A percentile compares a stretch with the other conserved stretches of the same genome.
phyloP scores from a whole-genome alignment of 2,888 invertebrate genomes.

The Tenthredo mesomela region DNA sequence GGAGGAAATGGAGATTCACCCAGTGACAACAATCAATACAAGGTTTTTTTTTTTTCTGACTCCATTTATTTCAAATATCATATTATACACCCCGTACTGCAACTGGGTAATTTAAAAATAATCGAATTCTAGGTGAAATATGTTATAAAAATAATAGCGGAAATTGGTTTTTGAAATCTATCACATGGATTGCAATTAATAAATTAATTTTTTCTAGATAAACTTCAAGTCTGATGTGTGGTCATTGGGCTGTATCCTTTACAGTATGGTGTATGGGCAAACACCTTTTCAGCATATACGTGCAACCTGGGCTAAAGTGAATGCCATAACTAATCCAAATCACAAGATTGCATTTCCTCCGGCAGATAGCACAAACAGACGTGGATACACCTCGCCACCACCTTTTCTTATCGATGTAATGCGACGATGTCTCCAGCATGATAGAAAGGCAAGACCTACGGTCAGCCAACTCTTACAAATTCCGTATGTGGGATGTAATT shows the following conservation, averaged over 20 bases:
- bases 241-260: slow-evolving; percentile 98
- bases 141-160: background rate
- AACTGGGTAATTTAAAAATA: background rate
- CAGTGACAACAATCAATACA: slow-evolving; percentile 68
- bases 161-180: background rate
- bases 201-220: slow-evolving; percentile 80
- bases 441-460: slow-evolving; percentile 86
- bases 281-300: slow-evolving; percentile 94
- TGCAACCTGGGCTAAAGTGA: slow-evolving; percentile 86
- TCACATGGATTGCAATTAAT: background rate
- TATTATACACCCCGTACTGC: background rate
- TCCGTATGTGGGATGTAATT: slow-evolving; percentile 72
- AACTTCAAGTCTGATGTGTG: slow-evolving; percentile 97
- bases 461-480: slow-evolving; percentile 86
- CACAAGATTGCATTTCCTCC: slow-evolving; percentile 87
- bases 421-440: slow-evolving; percentile 86
- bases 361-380: slow-evolving; percentile 57
- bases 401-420: slow-evolving; percentile 83
- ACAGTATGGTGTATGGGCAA: slow-evolving; percentile 92
- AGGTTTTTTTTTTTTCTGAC: slow-evolving; percentile 61
- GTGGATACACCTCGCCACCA: slow-evolving; percentile 75
- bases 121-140: background rate
- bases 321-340: slow-evolving; percentile 88
- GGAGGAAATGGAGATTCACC: slow-evolving; percentile 77
- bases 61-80: background rate